These are phyloP conservation scores for Meloidogyne hapla DNA, from an alignment of 1,140 invertebrate genomes.

Conservation along the genomic window DNA sequence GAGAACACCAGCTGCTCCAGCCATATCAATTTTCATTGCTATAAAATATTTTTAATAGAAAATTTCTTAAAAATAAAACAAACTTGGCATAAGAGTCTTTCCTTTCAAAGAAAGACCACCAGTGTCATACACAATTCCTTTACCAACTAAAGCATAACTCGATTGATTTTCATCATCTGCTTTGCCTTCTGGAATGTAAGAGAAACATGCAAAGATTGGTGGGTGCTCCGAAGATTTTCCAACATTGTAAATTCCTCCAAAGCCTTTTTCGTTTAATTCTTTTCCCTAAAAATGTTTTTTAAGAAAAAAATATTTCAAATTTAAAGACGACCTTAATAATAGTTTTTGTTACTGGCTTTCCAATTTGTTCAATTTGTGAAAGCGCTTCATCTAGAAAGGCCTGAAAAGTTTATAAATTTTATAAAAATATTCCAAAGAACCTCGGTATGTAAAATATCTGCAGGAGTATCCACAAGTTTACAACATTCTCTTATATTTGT, in stretches of 20 bases:
- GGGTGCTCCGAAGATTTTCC: slow-evolving; percentile 76
- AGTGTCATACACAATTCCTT: slow-evolving; percentile 88
- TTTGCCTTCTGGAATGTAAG: slow-evolving; percentile 71
- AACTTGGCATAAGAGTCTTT: slow-evolving; percentile 67
- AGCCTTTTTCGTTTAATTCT: slow-evolving; percentile 49
- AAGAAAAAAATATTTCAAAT: background rate
- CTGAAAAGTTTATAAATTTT: slow-evolving; percentile 13
- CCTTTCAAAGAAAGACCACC: slow-evolving; percentile 85
- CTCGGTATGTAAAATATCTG: slow-evolving; percentile 53
- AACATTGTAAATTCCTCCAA: slow-evolving; percentile 77
- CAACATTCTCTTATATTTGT: slow-evolving; percentile 43
- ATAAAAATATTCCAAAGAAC: background rate
- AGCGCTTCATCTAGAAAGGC: slow-evolving; percentile 55
- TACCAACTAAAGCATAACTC: slow-evolving; percentile 72
- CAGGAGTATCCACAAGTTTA: slow-evolving; percentile 54
- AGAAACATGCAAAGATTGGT: slow-evolving; percentile 78
- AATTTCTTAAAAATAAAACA: background rate
- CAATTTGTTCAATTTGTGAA: slow-evolving; percentile 34
- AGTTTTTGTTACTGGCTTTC: slow-evolving; percentile 41
- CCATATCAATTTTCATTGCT: slow-evolving; percentile 86
- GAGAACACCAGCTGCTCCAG: slow-evolving; percentile 81
- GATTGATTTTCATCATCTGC: slow-evolving; percentile 67
- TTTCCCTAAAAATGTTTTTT: slow-evolving; percentile 45
- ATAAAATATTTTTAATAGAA: slow-evolving; percentile 67
- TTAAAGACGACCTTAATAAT: slow-evolving; percentile 44